Evolutionary conservation across 2,797 vertebrate genomes (phyloP).

Genomic region (Chloroceryle inda): DNA sequence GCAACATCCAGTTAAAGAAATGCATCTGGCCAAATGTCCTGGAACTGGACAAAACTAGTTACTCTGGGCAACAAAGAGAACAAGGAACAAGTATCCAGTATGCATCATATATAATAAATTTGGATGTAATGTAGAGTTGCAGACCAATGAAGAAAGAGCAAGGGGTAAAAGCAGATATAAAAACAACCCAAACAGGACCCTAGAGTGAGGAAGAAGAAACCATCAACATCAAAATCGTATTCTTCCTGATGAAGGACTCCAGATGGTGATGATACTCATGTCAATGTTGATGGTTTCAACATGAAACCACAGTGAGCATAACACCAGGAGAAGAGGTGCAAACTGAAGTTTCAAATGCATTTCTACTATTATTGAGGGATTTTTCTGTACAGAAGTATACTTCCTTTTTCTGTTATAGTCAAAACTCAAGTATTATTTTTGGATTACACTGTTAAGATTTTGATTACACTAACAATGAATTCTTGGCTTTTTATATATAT

Average conservation of each 20-base stretch:
- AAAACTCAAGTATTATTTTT: constrained; percentile 35
- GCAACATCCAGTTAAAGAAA: neutral
- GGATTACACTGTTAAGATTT: neutral
- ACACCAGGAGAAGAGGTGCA: neutral
- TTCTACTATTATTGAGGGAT: neutral
- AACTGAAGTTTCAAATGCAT: neutral
- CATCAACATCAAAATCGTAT: neutral
- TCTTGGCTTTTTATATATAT: neutral
- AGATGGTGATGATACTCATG: neutral
- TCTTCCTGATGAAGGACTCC: neutral
- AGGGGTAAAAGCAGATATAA: neutral
- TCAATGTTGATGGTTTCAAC: no score
- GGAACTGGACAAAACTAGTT: neutral
- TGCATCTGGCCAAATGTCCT: neutral
- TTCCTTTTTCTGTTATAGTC: neutral
- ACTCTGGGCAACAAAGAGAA: neutral
- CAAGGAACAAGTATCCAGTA: neutral
- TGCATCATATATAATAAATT: neutral
- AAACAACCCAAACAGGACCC: neutral
- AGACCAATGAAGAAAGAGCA: neutral
- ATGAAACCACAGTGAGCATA: neutral
- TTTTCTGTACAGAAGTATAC: neutral
- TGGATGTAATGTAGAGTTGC: neutral
- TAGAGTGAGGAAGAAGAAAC: neutral
- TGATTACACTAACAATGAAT: neutral